phyloP scores from a whole-genome alignment of 2,113 vertebrate species.

The Amazona vittata region DNA sequence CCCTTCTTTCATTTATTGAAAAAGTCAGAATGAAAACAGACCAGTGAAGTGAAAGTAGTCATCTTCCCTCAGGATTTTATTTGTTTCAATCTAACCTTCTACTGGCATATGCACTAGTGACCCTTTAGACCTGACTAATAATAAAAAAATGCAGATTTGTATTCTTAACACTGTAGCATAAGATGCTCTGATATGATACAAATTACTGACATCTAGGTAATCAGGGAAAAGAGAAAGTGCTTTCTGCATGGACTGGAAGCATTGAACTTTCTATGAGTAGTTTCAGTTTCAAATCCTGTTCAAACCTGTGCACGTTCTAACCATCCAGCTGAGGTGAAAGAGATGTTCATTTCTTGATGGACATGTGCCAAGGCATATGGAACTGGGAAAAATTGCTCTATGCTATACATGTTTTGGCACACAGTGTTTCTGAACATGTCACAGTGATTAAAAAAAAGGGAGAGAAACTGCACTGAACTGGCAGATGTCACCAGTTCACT shows the following conservation, averaged over 20 bases:
- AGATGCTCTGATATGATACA: neutral
- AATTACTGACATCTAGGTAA: neutral
- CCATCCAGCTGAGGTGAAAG: neutral
- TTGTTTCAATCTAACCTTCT: neutral
- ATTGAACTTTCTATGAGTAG: constrained; percentile 8
- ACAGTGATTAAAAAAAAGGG: neutral
- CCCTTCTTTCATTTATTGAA: neutral
- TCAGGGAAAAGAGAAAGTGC: neutral
- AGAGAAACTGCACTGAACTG: constrained; percentile 15
- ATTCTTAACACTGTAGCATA: neutral
- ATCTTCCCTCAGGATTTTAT: neutral
- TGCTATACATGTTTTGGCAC: constrained; percentile 12
- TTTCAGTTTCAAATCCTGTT: constrained; percentile 4
- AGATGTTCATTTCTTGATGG: constrained; percentile 40
- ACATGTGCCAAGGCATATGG: constrained; percentile 7
- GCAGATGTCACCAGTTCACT: neutral
- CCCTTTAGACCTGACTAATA: neutral
- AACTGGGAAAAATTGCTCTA: constrained; percentile 9
- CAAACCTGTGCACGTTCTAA: neutral
- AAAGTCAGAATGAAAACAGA: neutral
- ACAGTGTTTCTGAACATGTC: neutral
- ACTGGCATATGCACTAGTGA: fast-evolving
- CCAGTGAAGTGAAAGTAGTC: neutral
- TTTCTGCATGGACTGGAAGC: constrained; percentile 25
- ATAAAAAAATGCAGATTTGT: neutral